Conservation (phyloP, 2,797 vertebrate genomes). For the Manis crassicaudata region DNA sequence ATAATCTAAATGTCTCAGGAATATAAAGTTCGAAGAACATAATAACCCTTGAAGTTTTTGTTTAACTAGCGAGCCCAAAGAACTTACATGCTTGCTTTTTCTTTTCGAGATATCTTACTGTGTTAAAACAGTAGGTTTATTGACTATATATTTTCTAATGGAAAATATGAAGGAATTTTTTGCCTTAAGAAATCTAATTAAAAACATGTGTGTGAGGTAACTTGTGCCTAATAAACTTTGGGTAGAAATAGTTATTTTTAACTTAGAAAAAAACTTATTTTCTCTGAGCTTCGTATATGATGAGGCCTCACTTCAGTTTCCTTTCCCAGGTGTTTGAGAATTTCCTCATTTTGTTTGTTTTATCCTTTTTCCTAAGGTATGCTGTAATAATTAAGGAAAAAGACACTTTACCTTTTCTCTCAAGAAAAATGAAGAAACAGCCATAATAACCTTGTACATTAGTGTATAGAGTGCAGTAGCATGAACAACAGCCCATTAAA, state of each 20-base stretch:
- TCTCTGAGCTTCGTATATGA: conserved; percentile 16
- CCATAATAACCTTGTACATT: background rate
- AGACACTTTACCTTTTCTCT: conserved; percentile 10
- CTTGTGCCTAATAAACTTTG: background rate
- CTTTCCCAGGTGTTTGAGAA: conserved; percentile 13
- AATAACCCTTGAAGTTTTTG: background rate
- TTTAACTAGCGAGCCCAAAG: background rate
- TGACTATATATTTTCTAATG: background rate
- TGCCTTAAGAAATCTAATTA: conserved; percentile 1
- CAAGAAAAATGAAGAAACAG: background rate
- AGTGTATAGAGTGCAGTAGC: background rate
- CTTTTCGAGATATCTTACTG: background rate
- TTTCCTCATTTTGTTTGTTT: background rate
- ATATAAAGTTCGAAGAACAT: background rate
- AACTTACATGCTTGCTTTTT: background rate
- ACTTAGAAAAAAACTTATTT: conserved; percentile 3
- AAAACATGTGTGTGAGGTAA: background rate
- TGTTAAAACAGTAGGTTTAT: conserved; percentile 31
- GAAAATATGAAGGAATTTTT: conserved; percentile 38
- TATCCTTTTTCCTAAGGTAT: background rate
- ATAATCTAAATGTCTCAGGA: background rate
- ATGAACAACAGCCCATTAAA: background rate
- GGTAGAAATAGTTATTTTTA: conserved; percentile 45
- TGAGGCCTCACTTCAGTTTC: background rate
- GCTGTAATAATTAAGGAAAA: background rate